A percentile compares a stretch with the other conserved stretches of the same genome.
Conservation (phyloP, 2,888 invertebrate genomes). For the Tillus elongatus region DNA sequence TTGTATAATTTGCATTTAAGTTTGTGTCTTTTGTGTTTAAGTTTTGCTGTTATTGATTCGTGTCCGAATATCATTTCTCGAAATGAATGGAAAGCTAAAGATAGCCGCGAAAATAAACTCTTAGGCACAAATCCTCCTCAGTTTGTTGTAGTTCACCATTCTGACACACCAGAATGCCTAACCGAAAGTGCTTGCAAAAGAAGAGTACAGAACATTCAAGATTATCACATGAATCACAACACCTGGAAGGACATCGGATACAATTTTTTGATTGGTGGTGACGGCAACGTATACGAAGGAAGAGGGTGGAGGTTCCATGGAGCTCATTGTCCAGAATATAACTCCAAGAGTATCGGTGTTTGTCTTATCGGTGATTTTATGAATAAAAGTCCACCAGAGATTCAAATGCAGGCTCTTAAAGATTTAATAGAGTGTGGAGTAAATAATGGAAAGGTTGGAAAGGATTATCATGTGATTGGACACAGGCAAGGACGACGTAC, state of each 20-base stretch:
- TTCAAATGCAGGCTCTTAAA: not conserved
- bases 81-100: constrained; percentile 39
- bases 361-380: constrained; percentile 49
- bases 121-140: constrained; percentile 34
- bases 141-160: constrained; percentile 42
- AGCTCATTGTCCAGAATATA: constrained; percentile 55
- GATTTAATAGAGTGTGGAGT: not conserved
- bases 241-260: constrained; percentile 37
- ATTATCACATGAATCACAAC: constrained; percentile 30
- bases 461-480: constrained; percentile 1
- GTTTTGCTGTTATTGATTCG: too few relatives aligned
- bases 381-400: not conserved
- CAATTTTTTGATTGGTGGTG: constrained; percentile 33
- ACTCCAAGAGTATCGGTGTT: constrained; percentile 51
- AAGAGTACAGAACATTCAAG: constrained; percentile 38
- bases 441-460: not conserved
- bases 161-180: constrained; percentile 35
- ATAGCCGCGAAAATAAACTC: constrained; percentile 21
- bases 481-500: not conserved
- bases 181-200: constrained; percentile 35
- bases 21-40: too few relatives aligned
- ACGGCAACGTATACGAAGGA: constrained; percentile 46
- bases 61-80: constrained; percentile 35
- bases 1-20: too few relatives aligned
- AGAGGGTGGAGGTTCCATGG: constrained; percentile 54